Conservation (phyloP, 2,797 vertebrate genomes). For the Myotis planiceps region DNA sequence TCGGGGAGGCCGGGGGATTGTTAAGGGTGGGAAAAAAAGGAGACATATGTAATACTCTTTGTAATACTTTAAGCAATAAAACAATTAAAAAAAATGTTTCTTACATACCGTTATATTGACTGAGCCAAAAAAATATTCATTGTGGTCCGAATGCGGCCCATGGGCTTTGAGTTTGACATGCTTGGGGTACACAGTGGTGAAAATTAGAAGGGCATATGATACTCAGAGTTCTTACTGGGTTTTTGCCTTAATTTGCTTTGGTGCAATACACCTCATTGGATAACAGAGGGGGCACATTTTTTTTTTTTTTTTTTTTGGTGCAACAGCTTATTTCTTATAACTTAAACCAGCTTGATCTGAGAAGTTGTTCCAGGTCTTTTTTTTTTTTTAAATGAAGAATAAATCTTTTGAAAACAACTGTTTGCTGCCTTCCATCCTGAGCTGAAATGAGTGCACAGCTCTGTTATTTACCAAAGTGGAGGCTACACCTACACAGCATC, state of each 20-base stretch:
- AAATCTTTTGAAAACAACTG: constrained; percentile 53
- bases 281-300: not conserved
- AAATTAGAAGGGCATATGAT: not conserved
- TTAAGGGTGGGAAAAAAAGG: too few species aligned
- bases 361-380: not conserved
- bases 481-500: constrained; percentile 69
- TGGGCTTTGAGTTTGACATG: too few species aligned
- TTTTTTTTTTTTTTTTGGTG: not conserved
- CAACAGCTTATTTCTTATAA: not conserved
- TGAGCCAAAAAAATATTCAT: too few species aligned
- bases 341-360: not conserved
- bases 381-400: not conserved
- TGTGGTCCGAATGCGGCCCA: too few species aligned
- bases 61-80: too few species aligned
- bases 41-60: too few species aligned
- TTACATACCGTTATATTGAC: too few species aligned
- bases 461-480: constrained; percentile 58
- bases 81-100: too few species aligned
- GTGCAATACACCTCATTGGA: not conserved
- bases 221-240: not conserved
- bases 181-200: not conserved
- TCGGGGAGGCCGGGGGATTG: too few species aligned
- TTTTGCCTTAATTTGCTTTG: not conserved
- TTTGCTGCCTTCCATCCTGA: constrained; percentile 5
- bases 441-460: constrained; percentile 26